A percentile compares a stretch with the other conserved stretches of the same genome.
phyloP scores from a whole-genome alignment of 2,113 vertebrate genomes.

The Sander lucioperca region DNA sequence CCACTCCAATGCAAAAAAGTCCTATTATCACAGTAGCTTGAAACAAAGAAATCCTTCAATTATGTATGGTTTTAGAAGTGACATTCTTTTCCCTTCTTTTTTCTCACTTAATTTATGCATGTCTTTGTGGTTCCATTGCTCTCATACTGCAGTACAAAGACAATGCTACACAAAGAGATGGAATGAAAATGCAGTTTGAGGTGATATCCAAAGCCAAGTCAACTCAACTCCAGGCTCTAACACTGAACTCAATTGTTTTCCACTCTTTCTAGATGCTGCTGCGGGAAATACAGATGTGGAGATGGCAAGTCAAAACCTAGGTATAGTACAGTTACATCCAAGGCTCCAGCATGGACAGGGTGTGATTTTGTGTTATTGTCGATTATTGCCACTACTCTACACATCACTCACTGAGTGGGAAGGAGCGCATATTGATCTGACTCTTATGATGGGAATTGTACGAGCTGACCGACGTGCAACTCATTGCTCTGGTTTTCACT shows the following conservation, averaged over 20 bases:
- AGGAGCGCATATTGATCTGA: slow-evolving; percentile 23
- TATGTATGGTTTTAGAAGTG: slow-evolving; percentile 81
- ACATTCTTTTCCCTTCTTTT: slow-evolving; percentile 74
- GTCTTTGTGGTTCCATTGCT: slow-evolving; percentile 84
- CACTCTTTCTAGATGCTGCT: slow-evolving; percentile 64
- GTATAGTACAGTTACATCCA: slow-evolving; percentile 58
- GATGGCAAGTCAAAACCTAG: slow-evolving; percentile 77
- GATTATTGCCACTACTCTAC: slow-evolving; percentile 24
- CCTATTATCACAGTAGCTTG: slow-evolving; percentile 71
- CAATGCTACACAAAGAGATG: slow-evolving; percentile 72
- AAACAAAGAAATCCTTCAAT: slow-evolving; percentile 82
- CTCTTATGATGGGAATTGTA: slow-evolving; percentile 38
- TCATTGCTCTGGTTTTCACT: slow-evolving; percentile 35
- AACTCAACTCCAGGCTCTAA: slow-evolving; percentile 45
- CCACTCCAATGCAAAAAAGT: slow-evolving; percentile 53
- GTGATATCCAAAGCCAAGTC: slow-evolving; percentile 70
- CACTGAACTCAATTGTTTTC: slow-evolving; percentile 54
- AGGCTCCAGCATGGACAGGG: neutral
- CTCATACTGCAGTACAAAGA: slow-evolving; percentile 75
- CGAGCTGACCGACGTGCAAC: slow-evolving; percentile 19
- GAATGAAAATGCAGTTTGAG: slow-evolving; percentile 76
- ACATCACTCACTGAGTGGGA: slow-evolving; percentile 18
- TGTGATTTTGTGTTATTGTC: slow-evolving; percentile 32
- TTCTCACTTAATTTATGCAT: slow-evolving; percentile 79
- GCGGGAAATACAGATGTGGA: slow-evolving; percentile 54